phyloP scores from a whole-genome alignment of 92 coral and sea anemone species.

The Bergia sp. region DNA sequence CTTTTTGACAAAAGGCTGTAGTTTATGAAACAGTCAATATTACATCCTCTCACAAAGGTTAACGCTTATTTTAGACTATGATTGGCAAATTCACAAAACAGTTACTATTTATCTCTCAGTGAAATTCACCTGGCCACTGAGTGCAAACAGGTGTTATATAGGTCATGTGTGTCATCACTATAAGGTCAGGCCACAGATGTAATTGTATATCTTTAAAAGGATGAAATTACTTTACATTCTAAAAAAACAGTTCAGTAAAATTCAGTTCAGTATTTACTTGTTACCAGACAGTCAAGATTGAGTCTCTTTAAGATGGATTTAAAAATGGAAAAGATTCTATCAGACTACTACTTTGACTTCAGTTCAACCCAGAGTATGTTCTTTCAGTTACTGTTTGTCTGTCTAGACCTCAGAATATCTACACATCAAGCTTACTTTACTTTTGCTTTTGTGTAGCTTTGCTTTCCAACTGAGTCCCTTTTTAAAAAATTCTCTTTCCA shows the following conservation, averaged over 20 bases:
- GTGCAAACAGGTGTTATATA: background rate
- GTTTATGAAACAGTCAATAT: background rate
- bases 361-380: slow-evolving; percentile 28
- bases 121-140: slow-evolving; percentile 19
- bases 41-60: background rate
- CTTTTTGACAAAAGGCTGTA: no score
- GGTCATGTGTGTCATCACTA: background rate
- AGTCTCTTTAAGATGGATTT: background rate
- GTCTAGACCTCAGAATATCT: background rate
- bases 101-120: background rate
- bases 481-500: no score
- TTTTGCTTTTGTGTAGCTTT: no score
- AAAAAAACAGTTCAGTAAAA: background rate
- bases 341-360: slow-evolving; percentile 32
- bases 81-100: background rate
- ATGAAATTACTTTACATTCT: background rate
- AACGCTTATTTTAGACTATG: background rate
- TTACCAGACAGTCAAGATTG: background rate
- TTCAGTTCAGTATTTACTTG: background rate
- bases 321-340: slow-evolving; percentile 23
- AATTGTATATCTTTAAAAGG: slow-evolving; percentile 8
- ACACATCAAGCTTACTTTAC: no score
- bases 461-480: no score
- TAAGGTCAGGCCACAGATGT: slow-evolving; percentile 30
- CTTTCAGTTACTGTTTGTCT: background rate